These are phyloP conservation scores for Phaethon lepturus DNA, from an alignment of 2,113 vertebrate species.

Conservation along the genomic window DNA sequence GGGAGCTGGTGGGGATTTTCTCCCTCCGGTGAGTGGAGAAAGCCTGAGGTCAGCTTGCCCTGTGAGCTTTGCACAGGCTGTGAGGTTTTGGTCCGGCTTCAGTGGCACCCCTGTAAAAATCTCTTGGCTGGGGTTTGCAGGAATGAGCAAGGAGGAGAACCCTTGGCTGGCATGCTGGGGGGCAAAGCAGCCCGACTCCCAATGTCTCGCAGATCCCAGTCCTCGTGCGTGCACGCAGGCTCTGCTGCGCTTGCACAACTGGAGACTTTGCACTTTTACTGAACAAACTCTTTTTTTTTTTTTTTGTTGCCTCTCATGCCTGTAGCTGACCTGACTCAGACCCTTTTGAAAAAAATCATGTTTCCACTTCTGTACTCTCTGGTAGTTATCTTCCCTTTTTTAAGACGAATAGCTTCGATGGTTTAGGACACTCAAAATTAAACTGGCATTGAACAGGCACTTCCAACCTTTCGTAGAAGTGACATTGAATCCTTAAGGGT, in stretches of 20 bases:
- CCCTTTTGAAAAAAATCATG: neutral
- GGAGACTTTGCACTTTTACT: neutral
- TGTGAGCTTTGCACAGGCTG: neutral
- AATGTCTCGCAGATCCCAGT: neutral
- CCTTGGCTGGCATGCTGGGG: neutral
- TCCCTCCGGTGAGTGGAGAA: neutral
- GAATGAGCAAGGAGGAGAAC: neutral
- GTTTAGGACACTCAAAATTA: neutral
- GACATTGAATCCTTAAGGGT: neutral
- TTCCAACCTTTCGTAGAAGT: neutral
- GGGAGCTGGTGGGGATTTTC: neutral
- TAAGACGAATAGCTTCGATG: neutral
- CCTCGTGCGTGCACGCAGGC: neutral
- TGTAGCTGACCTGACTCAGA: neutral
- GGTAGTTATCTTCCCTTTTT: neutral
- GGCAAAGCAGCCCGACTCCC: neutral
- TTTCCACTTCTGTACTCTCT: neutral
- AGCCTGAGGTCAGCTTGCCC: rapidly evolving
- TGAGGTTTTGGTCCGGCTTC: neutral
- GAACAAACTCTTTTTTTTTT: neutral
- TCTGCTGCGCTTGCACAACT: neutral
- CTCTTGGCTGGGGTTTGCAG: neutral
- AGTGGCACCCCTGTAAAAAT: neutral
- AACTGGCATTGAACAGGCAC: neutral
- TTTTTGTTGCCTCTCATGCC: neutral